Evolutionary conservation across 2,797 vertebrate species (phyloP).

Genomic region (Philypnodon macrostomus): DNA sequence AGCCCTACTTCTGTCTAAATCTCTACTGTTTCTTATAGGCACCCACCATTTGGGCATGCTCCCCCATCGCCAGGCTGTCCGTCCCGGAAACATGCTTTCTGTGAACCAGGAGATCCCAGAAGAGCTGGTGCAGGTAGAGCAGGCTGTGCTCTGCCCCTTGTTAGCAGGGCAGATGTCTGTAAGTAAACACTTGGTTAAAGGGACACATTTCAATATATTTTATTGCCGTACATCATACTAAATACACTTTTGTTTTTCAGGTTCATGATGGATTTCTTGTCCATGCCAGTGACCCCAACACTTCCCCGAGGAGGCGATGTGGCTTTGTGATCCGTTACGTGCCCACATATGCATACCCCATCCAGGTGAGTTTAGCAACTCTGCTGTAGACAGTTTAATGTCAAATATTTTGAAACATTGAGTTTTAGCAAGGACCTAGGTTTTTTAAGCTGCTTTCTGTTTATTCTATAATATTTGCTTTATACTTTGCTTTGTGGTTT

Average conservation of each 20-base stretch:
- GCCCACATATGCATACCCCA: conserved; percentile 73
- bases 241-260: conserved; percentile 45
- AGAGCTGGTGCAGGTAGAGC: conserved; percentile 66
- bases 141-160: conserved; percentile 73
- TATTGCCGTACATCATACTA: background rate
- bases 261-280: conserved; percentile 80
- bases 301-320: conserved; percentile 76
- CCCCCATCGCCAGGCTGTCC: conserved; percentile 62
- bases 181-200: conserved; percentile 41
- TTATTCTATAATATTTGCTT: too few species aligned
- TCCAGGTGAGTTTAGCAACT: conserved; percentile 58
- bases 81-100: conserved; percentile 76
- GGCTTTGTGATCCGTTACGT: conserved; percentile 81
- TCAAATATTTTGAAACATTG: too few species aligned
- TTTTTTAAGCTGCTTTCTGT: too few species aligned
- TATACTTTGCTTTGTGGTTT: too few species aligned
- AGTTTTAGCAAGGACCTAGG: too few species aligned
- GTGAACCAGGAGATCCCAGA: conserved; percentile 83
- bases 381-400: background rate
- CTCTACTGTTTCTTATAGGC: conserved; percentile 46
- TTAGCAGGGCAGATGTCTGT: conserved; percentile 83
- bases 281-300: conserved; percentile 80
- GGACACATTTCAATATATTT: background rate
- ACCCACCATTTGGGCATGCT: conserved; percentile 74
- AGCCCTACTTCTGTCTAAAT: too few species aligned